These are phyloP conservation scores for Autographa pulchrina DNA, from an alignment of 2,888 invertebrate genomes.

Conservation along the genomic window DNA sequence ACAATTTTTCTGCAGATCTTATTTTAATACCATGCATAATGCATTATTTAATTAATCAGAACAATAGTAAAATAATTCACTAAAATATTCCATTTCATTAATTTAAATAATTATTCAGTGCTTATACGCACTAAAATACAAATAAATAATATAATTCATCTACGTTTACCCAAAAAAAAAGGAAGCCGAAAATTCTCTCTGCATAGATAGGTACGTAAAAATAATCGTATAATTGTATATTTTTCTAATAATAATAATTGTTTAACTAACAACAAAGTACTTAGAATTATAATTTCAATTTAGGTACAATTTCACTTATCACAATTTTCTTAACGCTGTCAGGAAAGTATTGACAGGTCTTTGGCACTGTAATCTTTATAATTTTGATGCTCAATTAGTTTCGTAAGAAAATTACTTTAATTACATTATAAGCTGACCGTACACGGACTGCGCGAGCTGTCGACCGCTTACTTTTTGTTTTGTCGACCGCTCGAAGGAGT, in stretches of 20 bases:
- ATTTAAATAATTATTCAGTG: neutral
- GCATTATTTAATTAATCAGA: too few relatives aligned
- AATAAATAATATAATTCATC: neutral
- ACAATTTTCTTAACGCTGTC: constrained; percentile 64
- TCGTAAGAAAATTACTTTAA: neutral
- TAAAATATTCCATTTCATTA: neutral
- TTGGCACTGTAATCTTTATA: constrained; percentile 61
- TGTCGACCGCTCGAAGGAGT: too few relatives aligned
- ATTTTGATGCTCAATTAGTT: constrained; percentile 20
- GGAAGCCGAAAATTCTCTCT: neutral
- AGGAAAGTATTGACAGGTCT: constrained; percentile 51
- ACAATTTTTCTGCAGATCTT: neutral
- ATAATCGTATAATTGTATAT: constrained; percentile 42
- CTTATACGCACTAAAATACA: neutral
- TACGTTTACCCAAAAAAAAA: neutral
- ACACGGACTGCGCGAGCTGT: too few relatives aligned
- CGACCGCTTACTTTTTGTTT: too few relatives aligned
- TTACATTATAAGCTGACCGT: neutral
- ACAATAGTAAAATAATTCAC: neutral
- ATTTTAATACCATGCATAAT: neutral
- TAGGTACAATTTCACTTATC: constrained; percentile 67
- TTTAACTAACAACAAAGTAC: constrained; percentile 31
- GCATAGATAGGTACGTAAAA: constrained; percentile 24
- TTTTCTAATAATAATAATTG: constrained; percentile 46
- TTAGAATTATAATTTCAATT: constrained; percentile 54